phyloP scores from a whole-genome alignment of 2,797 vertebrate species.

The Fringilla coelebs region DNA sequence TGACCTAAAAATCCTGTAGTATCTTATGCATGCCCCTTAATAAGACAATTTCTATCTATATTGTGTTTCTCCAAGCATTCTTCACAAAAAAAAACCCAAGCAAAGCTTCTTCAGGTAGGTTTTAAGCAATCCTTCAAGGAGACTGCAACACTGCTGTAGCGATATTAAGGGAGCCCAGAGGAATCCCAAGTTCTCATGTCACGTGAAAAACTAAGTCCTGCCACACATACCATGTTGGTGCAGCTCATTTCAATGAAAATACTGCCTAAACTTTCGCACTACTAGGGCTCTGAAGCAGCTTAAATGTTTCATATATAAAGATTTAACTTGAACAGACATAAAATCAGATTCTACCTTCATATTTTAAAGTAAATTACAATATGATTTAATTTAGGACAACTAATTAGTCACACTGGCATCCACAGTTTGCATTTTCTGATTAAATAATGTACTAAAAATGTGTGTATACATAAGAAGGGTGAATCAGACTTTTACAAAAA shows the following conservation, averaged over 20 bases:
- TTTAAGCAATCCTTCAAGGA: neutral
- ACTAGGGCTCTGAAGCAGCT: neutral
- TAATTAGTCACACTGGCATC: neutral
- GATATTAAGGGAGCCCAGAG: neutral
- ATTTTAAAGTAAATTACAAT: neutral
- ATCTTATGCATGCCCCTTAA: accelerated
- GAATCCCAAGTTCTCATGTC: neutral
- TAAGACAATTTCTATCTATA: neutral
- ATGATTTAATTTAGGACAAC: accelerated
- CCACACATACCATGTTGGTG: neutral
- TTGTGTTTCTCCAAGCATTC: neutral
- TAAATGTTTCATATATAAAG: neutral
- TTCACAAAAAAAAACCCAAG: neutral
- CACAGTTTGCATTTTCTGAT: neutral
- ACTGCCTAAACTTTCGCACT: neutral
- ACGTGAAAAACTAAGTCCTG: accelerated
- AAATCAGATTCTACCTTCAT: neutral
- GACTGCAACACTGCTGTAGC: neutral
- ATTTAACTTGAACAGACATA: neutral
- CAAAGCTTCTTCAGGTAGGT: neutral
- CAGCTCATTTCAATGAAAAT: neutral
- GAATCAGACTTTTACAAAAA: neutral
- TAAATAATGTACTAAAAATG: neutral
- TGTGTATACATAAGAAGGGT: neutral
- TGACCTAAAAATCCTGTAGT: neutral